Evolutionary conservation across 2,113 vertebrate species (phyloP).

Genomic region (Ageneiosus marmoratus): DNA sequence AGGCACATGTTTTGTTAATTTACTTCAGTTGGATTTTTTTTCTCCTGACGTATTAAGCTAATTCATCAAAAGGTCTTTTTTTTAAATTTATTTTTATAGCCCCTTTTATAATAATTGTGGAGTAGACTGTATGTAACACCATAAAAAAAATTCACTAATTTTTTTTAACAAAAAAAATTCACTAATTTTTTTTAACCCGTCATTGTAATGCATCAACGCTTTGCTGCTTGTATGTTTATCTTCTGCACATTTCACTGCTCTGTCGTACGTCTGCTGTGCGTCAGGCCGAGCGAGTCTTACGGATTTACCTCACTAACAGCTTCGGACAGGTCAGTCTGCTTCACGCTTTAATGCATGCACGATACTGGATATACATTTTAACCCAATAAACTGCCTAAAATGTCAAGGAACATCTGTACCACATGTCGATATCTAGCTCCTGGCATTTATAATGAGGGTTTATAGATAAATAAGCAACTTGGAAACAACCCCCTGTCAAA

Average conservation of each 20-base stretch:
- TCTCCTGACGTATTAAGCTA: too few relatives aligned
- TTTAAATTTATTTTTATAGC: too few relatives aligned
- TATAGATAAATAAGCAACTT: neutral
- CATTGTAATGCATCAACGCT: neutral
- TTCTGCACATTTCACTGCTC: slow-evolving; percentile 38
- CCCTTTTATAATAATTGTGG: too few relatives aligned
- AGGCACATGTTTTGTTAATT: too few relatives aligned
- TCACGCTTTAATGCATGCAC: neutral
- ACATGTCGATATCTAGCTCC: neutral
- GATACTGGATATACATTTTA: too few relatives aligned
- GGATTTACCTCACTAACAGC: slow-evolving; percentile 66
- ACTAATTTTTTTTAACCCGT: too few relatives aligned
- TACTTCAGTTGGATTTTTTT: too few relatives aligned
- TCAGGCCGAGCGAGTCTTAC: slow-evolving; percentile 66
- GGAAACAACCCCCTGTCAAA: neutral
- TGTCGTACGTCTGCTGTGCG: slow-evolving; percentile 27
- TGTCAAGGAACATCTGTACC: neutral
- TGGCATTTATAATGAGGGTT: neutral
- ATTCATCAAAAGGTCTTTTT: too few relatives aligned
- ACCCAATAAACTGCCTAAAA: neutral
- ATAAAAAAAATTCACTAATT: too few relatives aligned
- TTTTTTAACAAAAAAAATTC: too few relatives aligned
- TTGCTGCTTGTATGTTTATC: neutral
- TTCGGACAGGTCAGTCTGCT: slow-evolving; percentile 72
- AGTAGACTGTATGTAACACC: too few relatives aligned